Evolutionary conservation across 2,888 invertebrate genomes (phyloP).

Genomic region (Eupithecia subumbrata): DNA sequence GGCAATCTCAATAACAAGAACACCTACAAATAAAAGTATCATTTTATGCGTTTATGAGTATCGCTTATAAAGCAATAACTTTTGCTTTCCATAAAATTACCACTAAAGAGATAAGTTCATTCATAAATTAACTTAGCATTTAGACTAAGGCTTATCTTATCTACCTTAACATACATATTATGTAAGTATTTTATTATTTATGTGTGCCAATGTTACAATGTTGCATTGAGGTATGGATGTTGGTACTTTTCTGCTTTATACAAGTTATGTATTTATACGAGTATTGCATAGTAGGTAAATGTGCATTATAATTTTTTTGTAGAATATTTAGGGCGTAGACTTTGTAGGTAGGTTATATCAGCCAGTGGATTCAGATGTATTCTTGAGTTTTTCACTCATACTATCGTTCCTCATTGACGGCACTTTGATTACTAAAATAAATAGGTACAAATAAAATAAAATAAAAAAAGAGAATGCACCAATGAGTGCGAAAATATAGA

Average conservation of each 20-base stretch:
- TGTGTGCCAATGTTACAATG: neutral
- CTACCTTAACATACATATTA: neutral
- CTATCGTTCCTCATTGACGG: too few species aligned
- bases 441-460: too few species aligned
- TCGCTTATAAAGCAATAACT: constrained; percentile 42
- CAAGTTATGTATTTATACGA: neutral
- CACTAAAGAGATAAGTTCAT: constrained; percentile 33
- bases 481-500: too few species aligned
- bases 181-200: neutral
- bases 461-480: too few species aligned
- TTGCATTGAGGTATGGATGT: neutral
- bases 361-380: neutral
- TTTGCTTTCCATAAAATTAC: constrained; percentile 43
- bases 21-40: neutral
- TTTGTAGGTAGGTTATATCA: neutral
- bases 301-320: too few species aligned
- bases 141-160: neutral
- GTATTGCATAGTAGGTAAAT: neutral
- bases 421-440: too few species aligned
- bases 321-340: neutral
- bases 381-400: too few species aligned
- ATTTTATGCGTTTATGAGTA: constrained; percentile 42
- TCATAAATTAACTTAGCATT: constrained; percentile 19
- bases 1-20: neutral
- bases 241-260: neutral